A percentile compares a stretch with the other conserved stretches of the same genome.
These are phyloP conservation scores for Machimus rusticus DNA, from an alignment of 2,888 invertebrate genomes.

Conservation along the genomic window DNA sequence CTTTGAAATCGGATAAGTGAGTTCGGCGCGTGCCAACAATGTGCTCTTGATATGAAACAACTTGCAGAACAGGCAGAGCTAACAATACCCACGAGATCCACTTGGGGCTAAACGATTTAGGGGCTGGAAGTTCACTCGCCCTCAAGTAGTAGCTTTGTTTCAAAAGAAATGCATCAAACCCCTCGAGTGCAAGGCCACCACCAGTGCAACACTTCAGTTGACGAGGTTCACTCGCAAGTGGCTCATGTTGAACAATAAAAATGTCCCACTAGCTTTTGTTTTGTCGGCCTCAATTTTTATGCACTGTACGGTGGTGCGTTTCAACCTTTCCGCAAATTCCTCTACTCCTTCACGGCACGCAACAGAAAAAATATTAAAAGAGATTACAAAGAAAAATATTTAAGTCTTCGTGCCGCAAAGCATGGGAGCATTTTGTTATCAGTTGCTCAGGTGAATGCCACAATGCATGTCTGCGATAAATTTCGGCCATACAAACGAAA, in stretches of 20 bases:
- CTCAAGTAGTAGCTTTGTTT: slow-evolving; percentile 17
- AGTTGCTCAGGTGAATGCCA: not conserved
- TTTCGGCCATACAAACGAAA: not conserved
- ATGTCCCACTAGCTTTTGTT: not conserved
- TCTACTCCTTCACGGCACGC: not conserved
- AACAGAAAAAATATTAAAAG: not conserved
- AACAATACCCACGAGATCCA: slow-evolving; percentile 5
- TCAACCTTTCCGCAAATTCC: slow-evolving; percentile 9
- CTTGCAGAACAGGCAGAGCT: slow-evolving; percentile 26
- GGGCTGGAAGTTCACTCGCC: slow-evolving; percentile 4
- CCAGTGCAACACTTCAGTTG: not conserved
- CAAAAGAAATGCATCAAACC: not conserved
- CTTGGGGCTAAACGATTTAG: slow-evolving; percentile 14
- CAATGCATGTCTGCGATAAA: not conserved
- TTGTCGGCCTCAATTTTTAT: not conserved
- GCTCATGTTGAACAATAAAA: not conserved
- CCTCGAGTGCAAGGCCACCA: slow-evolving; percentile 35
- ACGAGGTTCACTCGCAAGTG: not conserved
- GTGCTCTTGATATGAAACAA: slow-evolving; percentile 26
- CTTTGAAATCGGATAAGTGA: not conserved
- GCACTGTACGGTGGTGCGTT: not conserved
- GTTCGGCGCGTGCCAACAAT: slow-evolving; percentile 33
- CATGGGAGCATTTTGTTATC: not conserved
- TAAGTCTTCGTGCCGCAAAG: not conserved
- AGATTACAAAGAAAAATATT: not conserved